Evolutionary conservation across 2,113 vertebrate species (phyloP), one percentile per base, ranked within the genome.

Genomic region (Oreochromis tanganicae): DNA sequence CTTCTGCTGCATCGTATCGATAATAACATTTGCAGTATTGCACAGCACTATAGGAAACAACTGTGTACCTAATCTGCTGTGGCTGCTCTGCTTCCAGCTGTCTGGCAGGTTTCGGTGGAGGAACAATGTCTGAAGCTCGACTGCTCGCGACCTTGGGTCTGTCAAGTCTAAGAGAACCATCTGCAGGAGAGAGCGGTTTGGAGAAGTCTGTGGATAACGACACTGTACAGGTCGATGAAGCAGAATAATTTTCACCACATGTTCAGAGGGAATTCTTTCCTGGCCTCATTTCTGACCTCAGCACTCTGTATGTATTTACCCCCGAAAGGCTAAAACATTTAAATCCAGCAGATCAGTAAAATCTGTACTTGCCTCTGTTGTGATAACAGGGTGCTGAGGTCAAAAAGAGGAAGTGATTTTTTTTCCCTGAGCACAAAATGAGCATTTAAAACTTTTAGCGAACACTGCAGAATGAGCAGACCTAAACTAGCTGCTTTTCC

Each of bases 141-240:
- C 94, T 97, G 94, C 95, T 97, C 84, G 96, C 90, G 73, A 95
- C 96, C 89, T 90, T 97, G 81, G 91, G 82, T 91, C 90, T 95
- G 48, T 95, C 95, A 3, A 10, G 56, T 96, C 89, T 96, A 19
- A 96, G 96, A 95, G 86, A 97, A 75, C 96, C 89, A 57, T 98
- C 97, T 92, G 93, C 93, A 96, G 92, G 89, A 96, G 95, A 29
- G 7, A 94, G 12, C 21, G 5, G 3, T 36, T 16, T 78, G 38
- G 38, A 61, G 17, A 36, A n/a, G 55, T 61, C 27, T 17, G 1
- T 38, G 19, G 56, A 63, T 5, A 80, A 63, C 24, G 48, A 48
- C 68, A 48, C 9, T 46, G 41, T 7, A 21, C 21, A 73, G 24
- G 41, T 48, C 29, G 17, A 29, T n/a, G 73, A 78, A 32, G 73